Conservation (phyloP, 2,888 invertebrate species). For the Salpingus planirostris region DNA sequence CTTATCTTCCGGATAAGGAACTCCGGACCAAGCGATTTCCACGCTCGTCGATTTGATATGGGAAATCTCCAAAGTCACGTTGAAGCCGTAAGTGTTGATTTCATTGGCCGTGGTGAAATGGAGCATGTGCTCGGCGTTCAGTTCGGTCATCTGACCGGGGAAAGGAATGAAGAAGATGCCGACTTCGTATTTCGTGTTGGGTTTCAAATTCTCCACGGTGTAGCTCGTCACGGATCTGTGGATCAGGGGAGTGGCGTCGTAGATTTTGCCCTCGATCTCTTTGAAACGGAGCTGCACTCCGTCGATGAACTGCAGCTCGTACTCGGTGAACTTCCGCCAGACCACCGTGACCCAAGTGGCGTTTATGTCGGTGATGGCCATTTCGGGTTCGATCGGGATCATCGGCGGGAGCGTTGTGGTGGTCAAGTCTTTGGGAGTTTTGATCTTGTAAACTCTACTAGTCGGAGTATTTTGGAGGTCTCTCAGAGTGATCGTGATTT, state of each 20-base stretch:
- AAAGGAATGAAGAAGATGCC: slow-evolving; percentile 79
- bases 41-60: slow-evolving; percentile 68
- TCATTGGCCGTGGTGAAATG: slow-evolving; percentile 64
- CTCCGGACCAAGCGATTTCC: slow-evolving; percentile 73
- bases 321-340: slow-evolving; percentile 75
- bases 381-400: slow-evolving; percentile 62
- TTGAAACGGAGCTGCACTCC: slow-evolving; percentile 82
- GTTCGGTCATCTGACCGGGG: slow-evolving; percentile 66
- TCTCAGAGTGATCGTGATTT: slow-evolving; percentile 69
- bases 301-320: slow-evolving; percentile 76
- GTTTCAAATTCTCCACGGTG: slow-evolving; percentile 66
- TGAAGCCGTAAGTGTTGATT: slow-evolving; percentile 74
- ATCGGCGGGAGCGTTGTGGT: slow-evolving; percentile 50
- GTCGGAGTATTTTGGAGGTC: slow-evolving; percentile 70
- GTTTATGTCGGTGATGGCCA: slow-evolving; percentile 65
- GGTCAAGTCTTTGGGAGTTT: slow-evolving; percentile 51
- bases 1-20: slow-evolving; percentile 82
- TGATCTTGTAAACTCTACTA: slow-evolving; percentile 66
- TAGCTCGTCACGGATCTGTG: slow-evolving; percentile 74
- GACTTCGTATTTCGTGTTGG: slow-evolving; percentile 73
- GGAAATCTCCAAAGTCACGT: slow-evolving; percentile 66
- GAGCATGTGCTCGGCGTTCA: slow-evolving; percentile 61
- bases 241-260: slow-evolving; percentile 74
- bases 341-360: slow-evolving; percentile 68
- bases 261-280: slow-evolving; percentile 72